Evolutionary conservation across 2,797 vertebrate genomes (phyloP).

Genomic region (Labeo calbasu): DNA sequence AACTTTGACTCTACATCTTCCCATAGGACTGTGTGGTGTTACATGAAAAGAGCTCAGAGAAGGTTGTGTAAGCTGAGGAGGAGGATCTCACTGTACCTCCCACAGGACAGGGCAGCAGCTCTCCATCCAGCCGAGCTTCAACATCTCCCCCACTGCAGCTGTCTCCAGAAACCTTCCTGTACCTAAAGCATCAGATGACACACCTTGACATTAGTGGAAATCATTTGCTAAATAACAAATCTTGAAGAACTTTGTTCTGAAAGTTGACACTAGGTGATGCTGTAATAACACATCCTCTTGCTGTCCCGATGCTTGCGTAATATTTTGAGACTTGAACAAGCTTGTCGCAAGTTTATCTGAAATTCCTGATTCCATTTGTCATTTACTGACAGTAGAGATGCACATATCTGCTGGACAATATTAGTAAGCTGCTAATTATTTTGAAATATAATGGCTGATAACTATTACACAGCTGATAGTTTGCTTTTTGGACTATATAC

Average conservation of each 20-base stretch:
- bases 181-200: conserved; percentile 74
- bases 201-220: neutral
- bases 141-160: conserved; percentile 94
- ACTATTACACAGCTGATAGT: neutral
- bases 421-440: neutral
- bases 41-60: neutral
- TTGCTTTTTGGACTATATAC: neutral
- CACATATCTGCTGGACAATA: neutral
- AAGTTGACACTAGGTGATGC: conserved; percentile 60
- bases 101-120: conserved; percentile 92
- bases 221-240: neutral
- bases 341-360: neutral
- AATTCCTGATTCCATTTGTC: neutral
- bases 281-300: conserved; percentile 24
- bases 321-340: neutral
- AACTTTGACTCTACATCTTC: conserved; percentile 16
- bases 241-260: neutral
- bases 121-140: conserved; percentile 89
- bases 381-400: neutral
- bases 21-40: neutral
- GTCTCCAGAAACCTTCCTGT: conserved; percentile 95
- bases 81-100: conserved; percentile 80
- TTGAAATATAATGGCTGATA: neutral
- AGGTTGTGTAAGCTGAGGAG: neutral
- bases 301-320: neutral